These are phyloP conservation scores for Uloborus plumipes DNA, from an alignment of 2,888 invertebrate species.

Conservation along the genomic window DNA sequence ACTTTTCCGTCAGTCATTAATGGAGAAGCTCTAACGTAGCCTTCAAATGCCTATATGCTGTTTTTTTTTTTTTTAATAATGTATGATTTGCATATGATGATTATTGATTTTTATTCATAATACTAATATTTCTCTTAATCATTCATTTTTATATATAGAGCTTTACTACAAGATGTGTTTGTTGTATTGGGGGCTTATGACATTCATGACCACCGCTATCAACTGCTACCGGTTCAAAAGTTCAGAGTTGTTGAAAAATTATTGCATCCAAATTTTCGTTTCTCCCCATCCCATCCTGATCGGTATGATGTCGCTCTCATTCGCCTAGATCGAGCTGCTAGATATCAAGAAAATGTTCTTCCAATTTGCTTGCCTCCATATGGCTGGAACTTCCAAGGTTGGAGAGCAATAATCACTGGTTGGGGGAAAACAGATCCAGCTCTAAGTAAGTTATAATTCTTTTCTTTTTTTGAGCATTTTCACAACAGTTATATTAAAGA, in stretches of 20 bases:
- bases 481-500: too few species aligned
- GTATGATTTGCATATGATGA: neutral
- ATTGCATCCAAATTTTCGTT: conserved; percentile 85
- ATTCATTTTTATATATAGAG: conserved; percentile 72
- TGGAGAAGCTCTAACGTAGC: too few species aligned
- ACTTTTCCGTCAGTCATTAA: too few species aligned
- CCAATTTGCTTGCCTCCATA: conserved; percentile 83
- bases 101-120: neutral
- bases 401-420: conserved; percentile 81
- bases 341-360: conserved; percentile 79
- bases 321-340: conserved; percentile 79
- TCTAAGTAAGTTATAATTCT: conserved; percentile 69
- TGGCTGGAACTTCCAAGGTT: conserved; percentile 72
- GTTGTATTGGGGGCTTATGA: conserved; percentile 86
- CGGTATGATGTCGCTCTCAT: conserved; percentile 81
- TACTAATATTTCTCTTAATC: too few species aligned
- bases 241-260: conserved; percentile 81
- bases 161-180: conserved; percentile 80
- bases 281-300: conserved; percentile 84
- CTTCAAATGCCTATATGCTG: too few species aligned
- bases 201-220: conserved; percentile 80
- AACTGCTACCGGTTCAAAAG: conserved; percentile 78
- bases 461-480: too few species aligned
- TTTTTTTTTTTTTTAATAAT: too few species aligned
- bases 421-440: conserved; percentile 85